Evolutionary conservation across 2,888 invertebrate genomes (phyloP).

Genomic region (Cancer borealis): DNA sequence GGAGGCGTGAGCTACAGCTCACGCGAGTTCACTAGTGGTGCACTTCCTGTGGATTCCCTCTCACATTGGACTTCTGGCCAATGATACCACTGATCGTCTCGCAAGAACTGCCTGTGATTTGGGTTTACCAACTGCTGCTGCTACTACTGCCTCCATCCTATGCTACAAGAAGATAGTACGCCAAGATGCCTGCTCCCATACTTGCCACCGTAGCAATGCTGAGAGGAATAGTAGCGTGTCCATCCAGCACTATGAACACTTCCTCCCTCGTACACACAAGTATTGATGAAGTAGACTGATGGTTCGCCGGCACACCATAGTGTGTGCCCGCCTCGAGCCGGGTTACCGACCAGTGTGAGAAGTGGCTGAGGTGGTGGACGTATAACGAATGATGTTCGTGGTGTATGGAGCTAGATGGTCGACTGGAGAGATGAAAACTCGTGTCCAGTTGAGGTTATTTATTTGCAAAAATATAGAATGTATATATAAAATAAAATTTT

Average conservation of each 20-base stretch:
- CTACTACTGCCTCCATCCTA: slow-evolving; percentile 6
- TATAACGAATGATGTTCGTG: no score
- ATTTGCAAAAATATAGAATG: no score
- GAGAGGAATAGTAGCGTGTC: not conserved
- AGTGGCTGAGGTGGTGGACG: not conserved
- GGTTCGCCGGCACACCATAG: slow-evolving; percentile 47
- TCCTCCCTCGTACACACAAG: not conserved
- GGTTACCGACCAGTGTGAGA: slow-evolving; percentile 41
- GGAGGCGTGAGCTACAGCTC: not conserved
- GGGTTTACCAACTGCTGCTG: slow-evolving; percentile 28
- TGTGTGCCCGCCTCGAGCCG: slow-evolving; percentile 25
- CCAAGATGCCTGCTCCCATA: not conserved
- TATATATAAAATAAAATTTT: no score
- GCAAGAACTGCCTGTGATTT: not conserved
- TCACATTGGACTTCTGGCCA: slow-evolving; percentile 37
- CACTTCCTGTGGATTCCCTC: slow-evolving; percentile 42
- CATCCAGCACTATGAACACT: slow-evolving; percentile 31
- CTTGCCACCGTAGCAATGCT: slow-evolving; percentile 32
- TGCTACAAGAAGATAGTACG: slow-evolving; percentile 26
- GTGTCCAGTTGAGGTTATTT: no score
- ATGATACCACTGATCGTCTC: slow-evolving; percentile 16
- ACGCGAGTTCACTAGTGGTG: not conserved
- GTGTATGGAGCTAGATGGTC: no score
- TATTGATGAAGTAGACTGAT: slow-evolving; percentile 25
- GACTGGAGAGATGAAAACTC: no score